Evolutionary conservation across 2,888 invertebrate species (phyloP).

Genomic region (Pomacea canaliculata): DNA sequence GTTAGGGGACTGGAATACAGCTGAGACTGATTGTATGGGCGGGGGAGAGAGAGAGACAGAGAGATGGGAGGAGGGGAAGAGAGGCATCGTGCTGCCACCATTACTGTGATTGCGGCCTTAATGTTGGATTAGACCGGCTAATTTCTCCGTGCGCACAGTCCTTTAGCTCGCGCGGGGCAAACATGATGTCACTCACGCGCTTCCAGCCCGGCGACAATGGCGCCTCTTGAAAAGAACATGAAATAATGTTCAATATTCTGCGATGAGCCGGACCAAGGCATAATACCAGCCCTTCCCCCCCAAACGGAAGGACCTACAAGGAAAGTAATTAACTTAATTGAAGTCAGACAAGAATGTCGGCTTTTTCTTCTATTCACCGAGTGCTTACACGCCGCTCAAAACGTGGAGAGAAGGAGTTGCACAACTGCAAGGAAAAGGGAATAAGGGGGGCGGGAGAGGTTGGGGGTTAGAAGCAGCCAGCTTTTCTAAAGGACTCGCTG

Average conservation of each 20-base stretch:
- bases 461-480: background rate
- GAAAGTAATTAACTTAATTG: conserved; percentile 26
- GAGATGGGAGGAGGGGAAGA: background rate
- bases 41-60: background rate
- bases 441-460: background rate
- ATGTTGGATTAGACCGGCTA: conserved; percentile 26
- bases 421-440: background rate
- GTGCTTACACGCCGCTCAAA: background rate
- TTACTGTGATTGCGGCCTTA: conserved; percentile 26
- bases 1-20: conserved; percentile 7
- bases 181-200: conserved; percentile 26
- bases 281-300: conserved; percentile 1
- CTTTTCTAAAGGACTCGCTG: background rate
- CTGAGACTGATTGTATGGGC: conserved; percentile 19
- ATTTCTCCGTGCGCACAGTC: conserved; percentile 20
- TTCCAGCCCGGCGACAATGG: background rate
- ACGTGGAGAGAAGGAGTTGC: conserved; percentile 1
- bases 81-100: background rate
- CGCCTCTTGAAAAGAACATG: conserved; percentile 20
- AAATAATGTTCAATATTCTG: conserved; percentile 24
- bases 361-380: background rate
- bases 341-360: conserved; percentile 12
- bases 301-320: conserved; percentile 20
- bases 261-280: conserved; percentile 3
- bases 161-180: conserved; percentile 14